A percentile compares a stretch with the other conserved stretches of the same genome.
These are phyloP conservation scores for Thumatha senex DNA, from an alignment of 2,888 invertebrate genomes.

Conservation along the genomic window DNA sequence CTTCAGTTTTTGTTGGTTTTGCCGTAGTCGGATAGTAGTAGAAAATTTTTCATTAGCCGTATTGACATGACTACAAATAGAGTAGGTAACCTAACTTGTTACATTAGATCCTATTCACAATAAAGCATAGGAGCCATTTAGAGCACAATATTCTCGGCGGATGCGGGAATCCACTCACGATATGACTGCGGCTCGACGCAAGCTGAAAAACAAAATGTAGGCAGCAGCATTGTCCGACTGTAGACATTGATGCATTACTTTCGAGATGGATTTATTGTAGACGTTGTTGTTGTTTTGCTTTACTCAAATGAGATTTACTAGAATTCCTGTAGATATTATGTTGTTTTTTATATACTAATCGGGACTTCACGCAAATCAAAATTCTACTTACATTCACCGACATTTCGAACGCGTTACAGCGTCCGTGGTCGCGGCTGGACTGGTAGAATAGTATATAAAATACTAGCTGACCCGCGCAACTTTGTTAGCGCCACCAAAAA, in stretches of 20 bases:
- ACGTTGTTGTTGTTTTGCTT: background rate
- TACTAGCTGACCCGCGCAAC: too few relatives aligned
- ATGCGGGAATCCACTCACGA: conserved; percentile 68
- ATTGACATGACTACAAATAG: conserved; percentile 40
- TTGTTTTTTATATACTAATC: background rate
- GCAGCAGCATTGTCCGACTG: conserved; percentile 29
- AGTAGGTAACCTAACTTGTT: conserved; percentile 56
- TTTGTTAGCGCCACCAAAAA: too few relatives aligned
- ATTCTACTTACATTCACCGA: too few relatives aligned
- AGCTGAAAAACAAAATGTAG: conserved; percentile 50
- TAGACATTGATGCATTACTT: conserved; percentile 23
- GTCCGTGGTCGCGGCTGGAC: too few relatives aligned
- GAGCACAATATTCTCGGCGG: conserved; percentile 56
- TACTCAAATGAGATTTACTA: background rate
- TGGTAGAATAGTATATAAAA: too few relatives aligned
- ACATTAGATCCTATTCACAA: conserved; percentile 54
- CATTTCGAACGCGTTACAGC: too few relatives aligned
- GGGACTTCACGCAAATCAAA: too few relatives aligned
- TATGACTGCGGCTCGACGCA: conserved; percentile 52
- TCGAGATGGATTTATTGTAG: conserved; percentile 5
- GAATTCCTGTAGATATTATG: background rate
- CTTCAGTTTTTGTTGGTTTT: too few relatives aligned
- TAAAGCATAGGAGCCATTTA: conserved; percentile 49
- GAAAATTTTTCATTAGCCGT: too few relatives aligned
- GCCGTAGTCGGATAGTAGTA: too few relatives aligned